These are phyloP conservation scores for Lasioglossum vierecki DNA, from an alignment of 2,888 invertebrate genomes.

Conservation along the genomic window DNA sequence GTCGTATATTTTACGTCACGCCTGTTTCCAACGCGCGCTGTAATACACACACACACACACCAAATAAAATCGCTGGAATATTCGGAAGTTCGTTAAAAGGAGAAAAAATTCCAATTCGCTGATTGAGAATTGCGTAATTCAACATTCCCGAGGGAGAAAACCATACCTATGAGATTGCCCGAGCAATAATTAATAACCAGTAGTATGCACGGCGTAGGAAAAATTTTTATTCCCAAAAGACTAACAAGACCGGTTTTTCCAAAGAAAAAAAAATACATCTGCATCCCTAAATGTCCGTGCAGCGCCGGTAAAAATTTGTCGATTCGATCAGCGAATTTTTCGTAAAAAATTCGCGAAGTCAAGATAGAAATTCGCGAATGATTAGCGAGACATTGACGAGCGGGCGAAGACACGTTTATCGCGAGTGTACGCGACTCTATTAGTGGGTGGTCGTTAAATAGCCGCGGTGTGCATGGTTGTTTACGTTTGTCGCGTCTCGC, in stretches of 20 bases:
- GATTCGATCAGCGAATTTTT: fast-evolving
- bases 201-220: not conserved
- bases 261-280: not conserved
- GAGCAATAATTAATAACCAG: not conserved
- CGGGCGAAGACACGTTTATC: not conserved
- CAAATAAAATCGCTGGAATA: not conserved
- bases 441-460: not conserved
- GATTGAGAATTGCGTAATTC: not conserved
- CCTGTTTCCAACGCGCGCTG: not conserved
- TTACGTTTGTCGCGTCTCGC: not conserved
- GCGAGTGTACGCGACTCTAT: not conserved
- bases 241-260: not conserved
- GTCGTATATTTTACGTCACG: constrained; percentile 22
- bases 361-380: not conserved
- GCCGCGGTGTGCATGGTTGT: not conserved
- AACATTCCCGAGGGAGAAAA: not conserved
- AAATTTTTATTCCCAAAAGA: not conserved
- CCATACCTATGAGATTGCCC: not conserved
- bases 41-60: not conserved
- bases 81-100: not conserved
- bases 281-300: not conserved
- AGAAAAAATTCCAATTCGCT: not conserved
- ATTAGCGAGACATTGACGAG: not conserved
- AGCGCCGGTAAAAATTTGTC: fast-evolving
- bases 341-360: not conserved